Conservation (phyloP, 1,140 invertebrate genomes). For the Pachypeltis micranthus region DNA sequence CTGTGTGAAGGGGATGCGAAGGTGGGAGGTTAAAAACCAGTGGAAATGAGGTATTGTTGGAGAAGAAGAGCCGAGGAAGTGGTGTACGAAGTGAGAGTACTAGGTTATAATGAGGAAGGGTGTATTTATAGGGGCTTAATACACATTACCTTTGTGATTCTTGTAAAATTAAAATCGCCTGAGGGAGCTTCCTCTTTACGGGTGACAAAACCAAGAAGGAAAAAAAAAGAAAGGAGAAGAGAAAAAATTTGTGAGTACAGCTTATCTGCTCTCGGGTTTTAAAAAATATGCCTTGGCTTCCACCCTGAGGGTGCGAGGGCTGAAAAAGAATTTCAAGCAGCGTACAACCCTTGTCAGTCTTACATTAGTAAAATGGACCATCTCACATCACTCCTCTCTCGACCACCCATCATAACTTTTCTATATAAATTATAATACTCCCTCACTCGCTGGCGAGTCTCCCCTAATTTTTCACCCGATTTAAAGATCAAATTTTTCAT, state of each 20-base stretch:
- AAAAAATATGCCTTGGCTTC: conserved; percentile 10
- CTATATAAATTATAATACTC: background rate
- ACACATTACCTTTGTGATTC: conserved; percentile 16
- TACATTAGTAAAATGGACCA: conserved; percentile 16
- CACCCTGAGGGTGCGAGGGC: background rate
- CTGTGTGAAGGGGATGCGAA: background rate
- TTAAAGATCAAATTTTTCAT: too few species aligned
- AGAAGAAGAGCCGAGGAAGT: background rate
- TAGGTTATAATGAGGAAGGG: conserved; percentile 10
- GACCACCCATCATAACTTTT: background rate
- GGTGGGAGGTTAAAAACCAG: background rate
- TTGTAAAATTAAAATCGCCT: conserved; percentile 15
- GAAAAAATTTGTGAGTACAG: conserved; percentile 9
- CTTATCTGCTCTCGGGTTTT: conserved; percentile 16
- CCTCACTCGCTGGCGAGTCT: too few species aligned
- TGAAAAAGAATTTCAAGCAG: conserved; percentile 14
- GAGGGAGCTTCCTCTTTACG: conserved; percentile 10
- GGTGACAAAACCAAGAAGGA: conserved; percentile 15
- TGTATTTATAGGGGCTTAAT: conserved; percentile 14
- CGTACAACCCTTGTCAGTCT: conserved; percentile 13
- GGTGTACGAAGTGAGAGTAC: background rate
- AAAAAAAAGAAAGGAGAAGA: background rate
- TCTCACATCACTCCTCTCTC: background rate
- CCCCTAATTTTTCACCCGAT: too few species aligned
- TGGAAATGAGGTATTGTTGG: background rate